These are phyloP conservation scores for Pachypeltis micranthus DNA, from an alignment of 1,140 invertebrate genomes.

Conservation along the genomic window DNA sequence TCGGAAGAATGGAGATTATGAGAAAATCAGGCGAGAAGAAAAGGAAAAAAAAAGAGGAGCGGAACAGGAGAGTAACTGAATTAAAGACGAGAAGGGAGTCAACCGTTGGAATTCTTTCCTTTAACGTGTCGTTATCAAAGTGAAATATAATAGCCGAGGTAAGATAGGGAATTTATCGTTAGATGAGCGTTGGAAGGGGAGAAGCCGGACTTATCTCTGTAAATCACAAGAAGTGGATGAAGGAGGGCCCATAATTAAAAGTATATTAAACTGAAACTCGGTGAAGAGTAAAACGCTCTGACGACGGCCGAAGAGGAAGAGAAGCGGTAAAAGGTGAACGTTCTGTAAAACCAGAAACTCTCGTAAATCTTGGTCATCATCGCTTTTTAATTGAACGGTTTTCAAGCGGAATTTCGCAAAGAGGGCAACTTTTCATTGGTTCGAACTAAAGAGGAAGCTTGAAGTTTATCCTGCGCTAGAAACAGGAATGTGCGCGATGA, in stretches of 20 bases:
- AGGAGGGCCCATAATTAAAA: slow-evolving; percentile 3
- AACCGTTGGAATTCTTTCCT: not conserved
- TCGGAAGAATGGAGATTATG: too few species aligned
- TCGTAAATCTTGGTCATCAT: slow-evolving; percentile 2
- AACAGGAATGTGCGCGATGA: too few species aligned
- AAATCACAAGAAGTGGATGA: slow-evolving; percentile 1
- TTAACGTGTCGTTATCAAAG: not conserved
- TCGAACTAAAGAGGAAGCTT: too few species aligned
- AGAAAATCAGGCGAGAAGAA: too few species aligned
- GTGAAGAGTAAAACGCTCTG: not conserved
- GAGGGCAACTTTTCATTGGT: not conserved
- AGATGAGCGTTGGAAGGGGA: not conserved
- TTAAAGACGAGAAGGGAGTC: not conserved
- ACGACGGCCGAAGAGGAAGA: not conserved
- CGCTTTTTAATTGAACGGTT: not conserved
- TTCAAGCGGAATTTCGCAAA: not conserved
- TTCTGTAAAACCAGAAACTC: not conserved
- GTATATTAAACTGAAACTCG: slow-evolving; percentile 3
- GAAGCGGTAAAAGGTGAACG: too few species aligned
- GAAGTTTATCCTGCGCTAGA: too few species aligned
- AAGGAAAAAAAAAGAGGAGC: too few species aligned
- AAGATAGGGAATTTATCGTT: slow-evolving; percentile 1
- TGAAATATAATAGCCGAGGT: slow-evolving; percentile 3
- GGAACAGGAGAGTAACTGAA: not conserved
- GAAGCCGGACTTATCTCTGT: not conserved